phyloP scores from a whole-genome alignment of 1,140 invertebrate species.

The Oreohelix idahoensis region DNA sequence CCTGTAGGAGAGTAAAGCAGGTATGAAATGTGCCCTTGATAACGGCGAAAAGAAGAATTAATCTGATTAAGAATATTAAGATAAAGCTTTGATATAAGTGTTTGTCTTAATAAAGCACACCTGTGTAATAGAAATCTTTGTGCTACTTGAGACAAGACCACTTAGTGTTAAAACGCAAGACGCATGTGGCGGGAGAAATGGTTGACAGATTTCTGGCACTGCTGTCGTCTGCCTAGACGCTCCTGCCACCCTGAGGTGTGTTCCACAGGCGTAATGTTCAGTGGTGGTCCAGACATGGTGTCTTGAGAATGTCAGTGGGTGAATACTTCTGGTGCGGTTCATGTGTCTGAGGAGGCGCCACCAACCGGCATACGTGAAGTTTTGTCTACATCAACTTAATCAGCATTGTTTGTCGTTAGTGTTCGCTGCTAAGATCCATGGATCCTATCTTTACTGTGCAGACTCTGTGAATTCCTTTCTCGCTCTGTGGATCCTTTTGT shows the following conservation, averaged over 20 bases:
- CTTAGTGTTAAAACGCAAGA: not conserved
- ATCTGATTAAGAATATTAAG: too few relatives aligned
- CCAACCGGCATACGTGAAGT: not conserved
- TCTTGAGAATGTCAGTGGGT: not conserved
- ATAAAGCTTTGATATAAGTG: too few relatives aligned
- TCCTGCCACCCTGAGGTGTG: not conserved
- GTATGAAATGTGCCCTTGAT: too few relatives aligned
- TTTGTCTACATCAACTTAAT: slow-evolving; percentile 2
- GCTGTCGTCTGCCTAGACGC: not conserved
- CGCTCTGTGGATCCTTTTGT: too few relatives aligned
- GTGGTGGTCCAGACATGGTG: not conserved
- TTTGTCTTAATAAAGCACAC: too few relatives aligned
- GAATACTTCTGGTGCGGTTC: slow-evolving; percentile 1
- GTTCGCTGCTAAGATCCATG: not conserved
- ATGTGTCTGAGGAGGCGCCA: not conserved
- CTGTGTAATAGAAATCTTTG: too few relatives aligned
- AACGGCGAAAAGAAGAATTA: too few relatives aligned
- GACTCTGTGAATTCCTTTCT: too few relatives aligned
- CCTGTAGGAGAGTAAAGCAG: too few relatives aligned
- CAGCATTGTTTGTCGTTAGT: not conserved
- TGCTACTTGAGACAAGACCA: not conserved
- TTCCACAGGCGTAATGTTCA: not conserved
- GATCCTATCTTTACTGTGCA: too few relatives aligned
- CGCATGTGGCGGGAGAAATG: not conserved
- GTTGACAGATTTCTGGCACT: slow-evolving; percentile 4